phyloP scores from a whole-genome alignment of 2,888 invertebrate species.

The Dexiosoma caninum region DNA sequence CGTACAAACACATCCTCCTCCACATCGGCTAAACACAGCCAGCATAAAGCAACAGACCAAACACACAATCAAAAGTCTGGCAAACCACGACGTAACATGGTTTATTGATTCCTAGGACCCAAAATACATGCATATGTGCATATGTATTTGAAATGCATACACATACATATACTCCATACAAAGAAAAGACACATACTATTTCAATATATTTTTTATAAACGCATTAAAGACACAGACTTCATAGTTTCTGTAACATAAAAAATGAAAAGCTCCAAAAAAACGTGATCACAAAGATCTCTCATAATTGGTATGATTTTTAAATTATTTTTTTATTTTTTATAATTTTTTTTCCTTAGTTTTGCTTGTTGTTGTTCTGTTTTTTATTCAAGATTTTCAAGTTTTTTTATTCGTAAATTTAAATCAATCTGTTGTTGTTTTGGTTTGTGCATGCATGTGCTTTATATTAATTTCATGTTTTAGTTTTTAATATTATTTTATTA shows the following conservation, averaged over 20 bases:
- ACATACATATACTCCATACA: not conserved
- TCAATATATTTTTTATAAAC: constrained; percentile 27
- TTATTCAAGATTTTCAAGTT: constrained; percentile 6
- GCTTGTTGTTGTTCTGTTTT: constrained; percentile 20
- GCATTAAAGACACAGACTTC: not conserved
- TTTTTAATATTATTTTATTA: constrained; percentile 7
- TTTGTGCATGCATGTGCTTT: constrained; percentile 52
- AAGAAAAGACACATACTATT: constrained; percentile 37
- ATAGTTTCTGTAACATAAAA: constrained; percentile 17
- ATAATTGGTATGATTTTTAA: constrained; percentile 58
- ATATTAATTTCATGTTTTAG: constrained; percentile 6
- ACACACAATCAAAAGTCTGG: constrained; percentile 62
- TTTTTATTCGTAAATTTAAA: not conserved
- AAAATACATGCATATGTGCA: no score
- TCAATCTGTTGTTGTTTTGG: constrained; percentile 51
- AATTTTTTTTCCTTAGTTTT: not conserved
- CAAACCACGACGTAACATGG: constrained; percentile 72
- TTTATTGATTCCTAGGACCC: constrained; percentile 68
- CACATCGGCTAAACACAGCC: constrained; percentile 64
- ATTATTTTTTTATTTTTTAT: constrained; percentile 33
- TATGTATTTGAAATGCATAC: not conserved
- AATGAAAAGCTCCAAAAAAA: constrained; percentile 38
- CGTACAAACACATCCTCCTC: constrained; percentile 67
- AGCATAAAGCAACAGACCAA: constrained; percentile 63
- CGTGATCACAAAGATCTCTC: constrained; percentile 58